These are phyloP conservation scores for Leucozona laternaria DNA, from an alignment of 2,888 invertebrate species.

Conservation along the genomic window DNA sequence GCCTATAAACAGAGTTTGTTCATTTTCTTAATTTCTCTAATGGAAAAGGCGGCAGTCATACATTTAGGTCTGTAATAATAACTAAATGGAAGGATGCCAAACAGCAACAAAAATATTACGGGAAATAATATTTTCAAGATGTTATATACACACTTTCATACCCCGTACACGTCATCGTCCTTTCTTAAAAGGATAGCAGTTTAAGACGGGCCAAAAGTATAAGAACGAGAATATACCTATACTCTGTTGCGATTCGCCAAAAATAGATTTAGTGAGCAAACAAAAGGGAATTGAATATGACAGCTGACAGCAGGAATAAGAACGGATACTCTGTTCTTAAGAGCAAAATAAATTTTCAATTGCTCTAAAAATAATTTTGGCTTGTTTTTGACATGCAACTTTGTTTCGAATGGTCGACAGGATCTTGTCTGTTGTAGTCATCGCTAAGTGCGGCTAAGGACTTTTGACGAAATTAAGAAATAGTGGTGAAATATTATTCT, in stretches of 20 bases:
- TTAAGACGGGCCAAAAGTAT: constrained; percentile 5
- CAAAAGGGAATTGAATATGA: constrained; percentile 28
- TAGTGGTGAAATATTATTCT: too few relatives aligned
- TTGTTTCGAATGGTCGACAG: background rate
- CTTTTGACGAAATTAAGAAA: background rate
- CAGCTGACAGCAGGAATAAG: background rate
- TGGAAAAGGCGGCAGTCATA: constrained; percentile 47
- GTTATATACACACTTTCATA: background rate
- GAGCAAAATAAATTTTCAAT: constrained; percentile 60
- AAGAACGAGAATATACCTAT: background rate
- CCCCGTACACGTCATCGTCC: background rate
- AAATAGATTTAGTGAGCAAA: constrained; percentile 47
- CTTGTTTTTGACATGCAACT: constrained; percentile 31
- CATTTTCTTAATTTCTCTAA: constrained; percentile 68
- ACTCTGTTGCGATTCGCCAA: constrained; percentile 44
- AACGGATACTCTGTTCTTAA: background rate
- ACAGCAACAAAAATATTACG: constrained; percentile 9
- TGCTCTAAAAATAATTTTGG: constrained; percentile 44
- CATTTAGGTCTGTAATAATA: background rate
- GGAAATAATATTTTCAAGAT: constrained; percentile 32
- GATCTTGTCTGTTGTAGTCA: constrained; percentile 4
- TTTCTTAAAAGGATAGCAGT: background rate
- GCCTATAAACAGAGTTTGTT: constrained; percentile 32
- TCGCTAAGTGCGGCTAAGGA: background rate
- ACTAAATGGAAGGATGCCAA: constrained; percentile 44